Percentiles rank a stretch among this genome's conserved stretches.
phyloP scores from a whole-genome alignment of 2,797 vertebrate species.

The Buceros bicornis region DNA sequence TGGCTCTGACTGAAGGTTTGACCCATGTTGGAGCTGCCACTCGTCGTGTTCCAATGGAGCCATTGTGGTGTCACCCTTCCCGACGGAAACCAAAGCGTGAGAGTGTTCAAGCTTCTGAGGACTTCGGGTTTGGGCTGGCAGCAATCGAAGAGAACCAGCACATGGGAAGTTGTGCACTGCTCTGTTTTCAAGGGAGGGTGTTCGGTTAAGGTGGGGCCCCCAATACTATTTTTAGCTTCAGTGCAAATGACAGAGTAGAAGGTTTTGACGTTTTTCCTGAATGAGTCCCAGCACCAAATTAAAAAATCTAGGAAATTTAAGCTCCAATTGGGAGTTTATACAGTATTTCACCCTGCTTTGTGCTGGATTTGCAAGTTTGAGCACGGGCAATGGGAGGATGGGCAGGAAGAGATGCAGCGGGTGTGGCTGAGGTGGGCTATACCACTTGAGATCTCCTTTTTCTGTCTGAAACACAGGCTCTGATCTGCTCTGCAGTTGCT shows the following conservation, averaged over 20 bases:
- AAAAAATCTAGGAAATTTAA: constrained; percentile 8
- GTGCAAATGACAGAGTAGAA: constrained; percentile 1
- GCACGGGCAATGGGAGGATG: neutral
- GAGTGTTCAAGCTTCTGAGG: neutral
- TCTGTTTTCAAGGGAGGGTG: neutral
- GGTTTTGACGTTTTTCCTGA: constrained; percentile 15
- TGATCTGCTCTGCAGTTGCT: neutral
- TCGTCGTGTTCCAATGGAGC: neutral
- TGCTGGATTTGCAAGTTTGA: neutral
- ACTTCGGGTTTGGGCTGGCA: neutral
- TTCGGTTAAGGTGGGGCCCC: constrained; percentile 19
- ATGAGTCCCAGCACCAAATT: neutral
- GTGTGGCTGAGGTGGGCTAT: neutral
- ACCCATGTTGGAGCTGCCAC: accelerated
- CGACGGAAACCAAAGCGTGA: too few species aligned
- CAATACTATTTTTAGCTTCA: constrained; percentile 15
- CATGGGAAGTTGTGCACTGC: neutral
- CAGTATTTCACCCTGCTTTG: neutral
- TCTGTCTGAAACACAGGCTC: neutral
- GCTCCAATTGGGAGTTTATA: neutral
- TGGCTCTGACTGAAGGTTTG: neutral
- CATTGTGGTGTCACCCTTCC: neutral
- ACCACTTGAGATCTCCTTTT: neutral
- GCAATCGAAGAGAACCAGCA: neutral
- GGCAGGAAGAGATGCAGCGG: neutral